Evolutionary conservation across 2,797 vertebrate species (phyloP).

Genomic region (Erpetoichthys calabaricus): DNA sequence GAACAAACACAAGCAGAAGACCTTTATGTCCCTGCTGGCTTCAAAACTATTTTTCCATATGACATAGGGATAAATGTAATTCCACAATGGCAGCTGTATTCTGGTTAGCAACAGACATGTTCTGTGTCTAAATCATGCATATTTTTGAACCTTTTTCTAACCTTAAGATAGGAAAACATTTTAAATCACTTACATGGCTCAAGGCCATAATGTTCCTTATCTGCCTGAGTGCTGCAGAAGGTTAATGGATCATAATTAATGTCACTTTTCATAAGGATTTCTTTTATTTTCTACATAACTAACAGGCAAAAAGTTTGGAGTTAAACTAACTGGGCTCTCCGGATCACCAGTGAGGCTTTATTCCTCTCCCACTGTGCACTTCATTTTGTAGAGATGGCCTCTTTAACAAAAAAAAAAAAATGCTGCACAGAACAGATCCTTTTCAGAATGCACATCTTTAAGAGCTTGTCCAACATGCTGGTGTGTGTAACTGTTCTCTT

Average conservation of each 20-base stretch:
- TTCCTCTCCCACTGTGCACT: conserved; percentile 16
- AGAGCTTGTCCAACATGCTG: neutral
- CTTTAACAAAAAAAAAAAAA: too few relatives aligned
- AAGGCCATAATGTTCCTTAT: conserved; percentile 43
- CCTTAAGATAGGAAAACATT: conserved; percentile 27
- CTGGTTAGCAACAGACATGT: too few relatives aligned
- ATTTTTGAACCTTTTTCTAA: conserved; percentile 21
- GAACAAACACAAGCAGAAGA: too few relatives aligned
- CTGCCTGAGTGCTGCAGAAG: conserved; percentile 28
- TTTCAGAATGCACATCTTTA: conserved; percentile 12
- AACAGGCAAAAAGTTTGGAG: conserved; percentile 27
- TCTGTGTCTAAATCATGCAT: too few relatives aligned
- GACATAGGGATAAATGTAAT: too few relatives aligned
- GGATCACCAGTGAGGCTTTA: conserved; percentile 30
- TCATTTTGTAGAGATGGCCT: too few relatives aligned
- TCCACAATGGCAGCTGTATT: too few relatives aligned
- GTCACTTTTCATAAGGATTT: conserved; percentile 47
- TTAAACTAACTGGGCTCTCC: conserved; percentile 34
- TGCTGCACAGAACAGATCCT: conserved; percentile 16
- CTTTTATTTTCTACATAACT: conserved; percentile 31
- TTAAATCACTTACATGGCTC: conserved; percentile 33
- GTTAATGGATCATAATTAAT: conserved; percentile 46
- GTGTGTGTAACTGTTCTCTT: neutral
- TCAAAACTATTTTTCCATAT: too few relatives aligned
- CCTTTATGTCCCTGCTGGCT: too few relatives aligned